phyloP scores from a whole-genome alignment of 2,113 vertebrate genomes.

The Pelodiscus sinensis region DNA sequence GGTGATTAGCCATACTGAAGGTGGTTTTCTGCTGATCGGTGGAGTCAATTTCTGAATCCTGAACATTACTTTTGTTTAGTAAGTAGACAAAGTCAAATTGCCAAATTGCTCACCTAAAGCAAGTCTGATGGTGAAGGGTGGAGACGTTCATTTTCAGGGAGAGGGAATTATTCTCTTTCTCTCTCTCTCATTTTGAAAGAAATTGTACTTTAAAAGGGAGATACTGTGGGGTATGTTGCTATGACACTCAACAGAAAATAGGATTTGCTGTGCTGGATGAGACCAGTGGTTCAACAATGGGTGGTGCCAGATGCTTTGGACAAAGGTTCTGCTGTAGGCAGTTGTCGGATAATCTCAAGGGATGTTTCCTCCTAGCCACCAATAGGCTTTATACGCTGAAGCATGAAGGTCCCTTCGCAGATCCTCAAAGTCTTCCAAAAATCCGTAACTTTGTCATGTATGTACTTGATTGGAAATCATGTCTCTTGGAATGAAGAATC shows the following conservation, averaged over 20 bases:
- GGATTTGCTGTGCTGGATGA: not conserved
- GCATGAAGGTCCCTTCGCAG: not conserved
- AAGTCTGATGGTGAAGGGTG: not conserved
- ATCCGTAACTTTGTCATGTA: not conserved
- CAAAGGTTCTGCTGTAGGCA: not conserved
- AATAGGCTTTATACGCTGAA: not conserved
- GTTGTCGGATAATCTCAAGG: not conserved
- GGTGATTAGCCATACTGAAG: not conserved
- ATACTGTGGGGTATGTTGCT: not conserved
- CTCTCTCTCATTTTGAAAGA: not conserved
- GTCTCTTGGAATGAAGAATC: not conserved
- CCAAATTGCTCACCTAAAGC: not conserved
- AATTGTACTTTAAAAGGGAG: not conserved
- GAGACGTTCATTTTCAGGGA: not conserved
- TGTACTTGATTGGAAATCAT: not conserved
- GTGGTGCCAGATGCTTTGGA: not conserved
- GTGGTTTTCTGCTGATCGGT: not conserved
- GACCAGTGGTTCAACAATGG: not conserved
- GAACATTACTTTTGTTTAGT: not conserved
- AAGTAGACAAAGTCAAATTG: not conserved
- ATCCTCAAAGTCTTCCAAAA: not conserved
- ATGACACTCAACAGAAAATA: not conserved
- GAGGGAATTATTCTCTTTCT: not conserved
- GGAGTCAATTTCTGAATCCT: not conserved
- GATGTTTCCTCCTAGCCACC: not conserved